phyloP scores from a whole-genome alignment of 2,113 vertebrate genomes.

The Sinosuthora webbiana region DNA sequence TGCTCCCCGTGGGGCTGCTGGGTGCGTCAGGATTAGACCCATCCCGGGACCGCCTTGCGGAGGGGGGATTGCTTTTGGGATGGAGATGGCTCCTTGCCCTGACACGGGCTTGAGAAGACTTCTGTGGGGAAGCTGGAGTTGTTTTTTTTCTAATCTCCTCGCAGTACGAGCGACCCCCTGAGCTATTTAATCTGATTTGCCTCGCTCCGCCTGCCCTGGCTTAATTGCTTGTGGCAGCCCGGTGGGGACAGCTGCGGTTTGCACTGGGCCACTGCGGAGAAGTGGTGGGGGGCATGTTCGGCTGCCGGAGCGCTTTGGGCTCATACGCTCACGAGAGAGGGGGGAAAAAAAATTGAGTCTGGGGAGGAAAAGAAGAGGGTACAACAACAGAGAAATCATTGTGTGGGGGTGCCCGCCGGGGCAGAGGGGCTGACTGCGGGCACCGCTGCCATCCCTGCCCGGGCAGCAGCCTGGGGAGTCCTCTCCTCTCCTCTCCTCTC shows the following conservation, averaged over 20 bases:
- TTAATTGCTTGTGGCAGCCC: conserved; percentile 63
- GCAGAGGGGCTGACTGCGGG: neutral
- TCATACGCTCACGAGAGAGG: rapidly evolving
- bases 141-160: neutral
- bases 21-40: neutral
- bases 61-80: neutral
- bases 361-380: neutral
- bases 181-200: conserved; percentile 68
- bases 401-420: neutral
- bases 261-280: neutral
- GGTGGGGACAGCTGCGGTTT: conserved; percentile 28
- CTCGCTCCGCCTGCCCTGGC: conserved; percentile 22
- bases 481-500: too few species aligned
- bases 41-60: neutral
- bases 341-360: neutral
- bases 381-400: neutral
- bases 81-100: neutral
- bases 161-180: conserved; percentile 23
- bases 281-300: neutral
- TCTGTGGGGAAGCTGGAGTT: neutral
- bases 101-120: neutral
- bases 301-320: neutral
- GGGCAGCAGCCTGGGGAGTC: neutral
- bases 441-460: neutral
- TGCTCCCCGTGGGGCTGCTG: neutral